phyloP scores from a whole-genome alignment of 1,140 invertebrate genomes.

The Nymphalis io region DNA sequence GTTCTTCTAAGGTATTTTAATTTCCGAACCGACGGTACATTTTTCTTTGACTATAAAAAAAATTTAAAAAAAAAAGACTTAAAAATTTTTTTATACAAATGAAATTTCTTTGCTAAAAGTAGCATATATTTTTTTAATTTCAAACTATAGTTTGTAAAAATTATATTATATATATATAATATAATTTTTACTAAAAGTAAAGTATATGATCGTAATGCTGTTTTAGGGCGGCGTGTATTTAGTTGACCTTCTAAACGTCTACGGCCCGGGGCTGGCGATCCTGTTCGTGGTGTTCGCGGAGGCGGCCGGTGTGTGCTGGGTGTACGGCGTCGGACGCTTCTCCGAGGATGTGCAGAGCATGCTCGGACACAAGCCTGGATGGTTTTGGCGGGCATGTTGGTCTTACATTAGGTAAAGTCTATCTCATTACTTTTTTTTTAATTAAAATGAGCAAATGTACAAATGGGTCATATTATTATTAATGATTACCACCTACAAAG shows the following conservation, averaged over 20 bases:
- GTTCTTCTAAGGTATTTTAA: too few relatives aligned
- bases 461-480: neutral
- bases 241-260: slow-evolving; percentile 96
- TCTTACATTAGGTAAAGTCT: slow-evolving; percentile 87
- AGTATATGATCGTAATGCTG: too few relatives aligned
- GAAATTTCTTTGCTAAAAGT: too few relatives aligned
- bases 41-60: too few relatives aligned
- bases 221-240: slow-evolving; percentile 94
- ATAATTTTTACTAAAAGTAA: too few relatives aligned
- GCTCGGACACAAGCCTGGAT: slow-evolving; percentile 92
- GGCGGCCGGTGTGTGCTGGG: slow-evolving; percentile 97
- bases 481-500: too few relatives aligned
- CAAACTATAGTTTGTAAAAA: too few relatives aligned
- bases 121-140: too few relatives aligned
- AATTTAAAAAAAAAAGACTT: too few relatives aligned
- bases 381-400: slow-evolving; percentile 97
- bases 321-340: slow-evolving; percentile 95
- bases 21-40: too few relatives aligned
- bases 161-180: too few relatives aligned
- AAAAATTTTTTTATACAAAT: too few relatives aligned
- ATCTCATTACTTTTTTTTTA: neutral
- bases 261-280: slow-evolving; percentile 97
- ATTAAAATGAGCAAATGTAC: neutral
- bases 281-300: slow-evolving; percentile 98
- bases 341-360: slow-evolving; percentile 94